Base-by-base conservation (phyloP, 2,888 invertebrate genomes). In the Notodonta dromedarius region DNA sequence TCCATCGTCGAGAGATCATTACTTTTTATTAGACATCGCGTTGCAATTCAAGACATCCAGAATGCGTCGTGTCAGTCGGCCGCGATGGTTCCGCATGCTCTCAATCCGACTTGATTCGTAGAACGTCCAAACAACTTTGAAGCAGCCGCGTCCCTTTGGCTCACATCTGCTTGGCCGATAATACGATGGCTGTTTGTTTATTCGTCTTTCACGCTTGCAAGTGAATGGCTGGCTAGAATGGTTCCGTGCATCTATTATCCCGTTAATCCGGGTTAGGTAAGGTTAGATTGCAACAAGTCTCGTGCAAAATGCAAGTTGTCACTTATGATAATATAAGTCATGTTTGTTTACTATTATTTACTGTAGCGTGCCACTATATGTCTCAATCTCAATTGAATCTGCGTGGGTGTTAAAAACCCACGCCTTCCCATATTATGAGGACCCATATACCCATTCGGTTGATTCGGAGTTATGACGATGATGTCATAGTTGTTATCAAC, bases 31-130 rank as follows among this genome's bases (percentile, higher is more conserved):
- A 39, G 58, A 73, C 51, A 56, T 63, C 61, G 61, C 58, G 58
- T 60, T 69, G 71, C 70, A 67, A 74, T 74, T 70, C 59, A 74
- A 75, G 68, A 61, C 65, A 67, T 76, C 69, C 65, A 73, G 71
- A 73, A 73, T 70, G 67, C 78, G 80, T 75, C 77, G 79, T 89
- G 90, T 91, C 86, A 91, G 89, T 90, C 83, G 89, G 89, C 76
- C 90, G 78, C 70, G 70, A 67, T 66, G 80, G 84, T 83, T 89
- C 92, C 93, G 90, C 81, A 70, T 90, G 88, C 73, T 78, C 87
- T 84, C 85, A 72, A 85, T 87, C 74, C 74, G 71, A 75, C 71
- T 74, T 50, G 73, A 80, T 88, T 88, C 88, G 69, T 76, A 69
- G 86, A 52, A 52, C 52, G 12, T 16, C 52, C 7, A 13, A 51